Evolutionary conservation across 2,888 invertebrate genomes (phyloP), one percentile per base, ranked within the genome.

Genomic region (Arrhopalites spinosus): DNA sequence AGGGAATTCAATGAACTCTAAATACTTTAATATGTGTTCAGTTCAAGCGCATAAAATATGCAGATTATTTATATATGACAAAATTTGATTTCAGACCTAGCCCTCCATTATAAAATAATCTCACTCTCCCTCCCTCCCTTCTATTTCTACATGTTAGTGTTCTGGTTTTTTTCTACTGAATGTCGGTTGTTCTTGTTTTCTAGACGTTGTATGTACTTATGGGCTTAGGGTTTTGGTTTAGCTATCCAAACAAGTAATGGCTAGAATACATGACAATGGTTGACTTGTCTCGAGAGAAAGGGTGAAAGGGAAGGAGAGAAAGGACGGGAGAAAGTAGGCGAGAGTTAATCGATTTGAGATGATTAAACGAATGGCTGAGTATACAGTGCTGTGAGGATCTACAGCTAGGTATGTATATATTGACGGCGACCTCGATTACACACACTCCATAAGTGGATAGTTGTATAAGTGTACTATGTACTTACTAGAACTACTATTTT

Each of bases 271-370:
- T 50, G n/a, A n/a, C 17, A 15, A n/a, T 59, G 59, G 25, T 25
- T 59, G 20, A 13, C 25, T 27, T 13, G 15, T 56, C 25, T 15
- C 25, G 11, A 15, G 25, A 59, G 27, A 23, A 59, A 23, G 59
- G 25, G 59, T 23, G 59, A 59, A 53, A 20, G 23, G n/a, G 53
- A 53, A 53, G n/a, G n/a, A 53, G 53, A 8, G 25, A 27, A 13
- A 27, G 5, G 59, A 25, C 5, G 25, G n/a, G 59, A 59, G 59
- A 59, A 50, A 50, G 50, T 50, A 50, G 59, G 25, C 59, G 59
- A 45, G 29, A 30, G 63, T 3, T 17, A 45, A 67, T 67, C 66
- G 66, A 67, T 67, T 30, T n/a, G 43, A 43, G 30, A 43, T 66
- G 66, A 45, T 45, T 67, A 67, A 67, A 30, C 1, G 23, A 45